phyloP scores from a whole-genome alignment of 2,888 invertebrate genomes.

The Stictocephala bisonia region DNA sequence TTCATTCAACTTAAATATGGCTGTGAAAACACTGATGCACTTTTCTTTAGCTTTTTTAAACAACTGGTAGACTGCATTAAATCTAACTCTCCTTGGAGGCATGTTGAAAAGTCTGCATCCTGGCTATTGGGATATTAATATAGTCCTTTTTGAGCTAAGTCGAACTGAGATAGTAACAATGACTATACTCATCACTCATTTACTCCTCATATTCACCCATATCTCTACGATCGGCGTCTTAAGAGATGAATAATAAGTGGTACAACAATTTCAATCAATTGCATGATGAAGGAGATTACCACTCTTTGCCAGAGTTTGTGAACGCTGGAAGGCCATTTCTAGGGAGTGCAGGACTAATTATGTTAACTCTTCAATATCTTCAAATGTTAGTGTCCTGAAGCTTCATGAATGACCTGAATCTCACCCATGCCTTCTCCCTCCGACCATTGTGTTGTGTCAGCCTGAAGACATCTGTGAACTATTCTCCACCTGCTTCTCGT shows the following conservation, averaged over 20 bases:
- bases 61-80: background rate
- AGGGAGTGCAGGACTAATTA: background rate
- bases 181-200: no score
- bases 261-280: background rate
- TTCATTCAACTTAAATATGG: background rate
- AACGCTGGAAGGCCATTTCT: background rate
- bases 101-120: background rate
- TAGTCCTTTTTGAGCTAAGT: no score
- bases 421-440: background rate
- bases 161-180: no score
- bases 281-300: background rate
- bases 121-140: no score
- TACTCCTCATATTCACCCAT: no score
- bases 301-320: background rate
- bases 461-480: background rate
- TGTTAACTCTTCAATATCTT: background rate
- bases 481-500: background rate
- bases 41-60: background rate
- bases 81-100: background rate
- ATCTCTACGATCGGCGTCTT: no score
- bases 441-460: no score
- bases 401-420: background rate
- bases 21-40: background rate
- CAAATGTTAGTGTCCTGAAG: background rate
- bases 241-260: background rate